Conservation (phyloP, 2,113 vertebrate species). For the Laticauda colubrina region DNA sequence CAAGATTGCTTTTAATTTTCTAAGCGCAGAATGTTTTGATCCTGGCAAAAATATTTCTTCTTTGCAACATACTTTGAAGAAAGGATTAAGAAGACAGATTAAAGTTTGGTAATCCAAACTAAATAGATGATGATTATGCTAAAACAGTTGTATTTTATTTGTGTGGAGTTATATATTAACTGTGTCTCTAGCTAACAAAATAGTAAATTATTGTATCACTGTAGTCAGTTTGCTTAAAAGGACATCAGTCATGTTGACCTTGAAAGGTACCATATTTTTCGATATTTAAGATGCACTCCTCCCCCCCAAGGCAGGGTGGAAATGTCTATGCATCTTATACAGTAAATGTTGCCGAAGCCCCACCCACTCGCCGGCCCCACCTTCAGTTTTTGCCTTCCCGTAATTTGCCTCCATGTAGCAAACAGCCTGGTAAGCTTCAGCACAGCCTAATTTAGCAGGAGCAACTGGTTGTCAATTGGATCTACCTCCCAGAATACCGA, state of each 20-base stretch:
- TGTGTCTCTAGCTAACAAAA: background rate
- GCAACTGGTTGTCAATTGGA: too few species aligned
- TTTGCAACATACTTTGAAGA: background rate
- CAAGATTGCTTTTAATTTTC: background rate
- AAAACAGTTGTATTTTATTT: background rate
- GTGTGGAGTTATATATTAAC: too few species aligned
- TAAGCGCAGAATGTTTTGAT: background rate
- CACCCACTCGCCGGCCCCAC: too few species aligned
- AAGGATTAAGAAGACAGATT: background rate
- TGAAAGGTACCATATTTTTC: background rate
- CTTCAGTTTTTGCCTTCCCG: too few species aligned
- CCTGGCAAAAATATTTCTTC: background rate
- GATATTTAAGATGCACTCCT: too few species aligned
- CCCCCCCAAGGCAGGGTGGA: too few species aligned
- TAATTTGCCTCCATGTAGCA: too few species aligned
- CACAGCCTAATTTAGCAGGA: too few species aligned
- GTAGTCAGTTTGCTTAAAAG: background rate
- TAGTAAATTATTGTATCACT: background rate
- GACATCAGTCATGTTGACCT: slow-evolving; percentile 6
- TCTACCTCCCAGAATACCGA: too few species aligned
- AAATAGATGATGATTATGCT: background rate
- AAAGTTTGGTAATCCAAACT: background rate
- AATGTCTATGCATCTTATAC: too few species aligned
- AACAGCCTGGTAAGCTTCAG: too few species aligned
- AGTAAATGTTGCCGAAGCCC: too few species aligned